Evolutionary conservation across 2,797 vertebrate species (phyloP).

Genomic region (Mionectes olivaceus): DNA sequence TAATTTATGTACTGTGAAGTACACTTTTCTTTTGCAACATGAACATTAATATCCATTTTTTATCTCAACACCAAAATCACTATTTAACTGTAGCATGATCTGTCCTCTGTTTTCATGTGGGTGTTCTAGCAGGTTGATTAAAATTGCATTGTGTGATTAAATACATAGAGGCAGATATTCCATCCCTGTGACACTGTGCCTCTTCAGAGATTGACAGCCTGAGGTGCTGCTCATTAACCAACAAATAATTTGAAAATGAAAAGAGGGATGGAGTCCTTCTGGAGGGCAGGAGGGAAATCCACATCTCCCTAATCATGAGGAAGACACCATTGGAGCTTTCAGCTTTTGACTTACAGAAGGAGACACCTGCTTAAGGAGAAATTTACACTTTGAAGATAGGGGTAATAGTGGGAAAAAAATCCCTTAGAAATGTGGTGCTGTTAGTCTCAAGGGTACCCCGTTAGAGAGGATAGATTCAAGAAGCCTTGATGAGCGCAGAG

Average conservation of each 20-base stretch:
- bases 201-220: conserved; percentile 34
- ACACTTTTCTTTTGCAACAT: conserved; percentile 4
- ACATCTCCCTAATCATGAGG: background rate
- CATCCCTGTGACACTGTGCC: background rate
- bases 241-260: conserved; percentile 45
- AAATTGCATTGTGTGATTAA: conserved; percentile 32
- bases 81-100: conserved; percentile 5
- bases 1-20: conserved; percentile 17
- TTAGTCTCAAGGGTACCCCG: background rate
- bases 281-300: background rate
- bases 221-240: conserved; percentile 41
- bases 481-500: background rate
- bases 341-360: background rate
- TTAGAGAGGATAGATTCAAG: background rate
- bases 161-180: background rate
- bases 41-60: conserved; percentile 33
- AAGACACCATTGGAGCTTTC: background rate
- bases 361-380: background rate
- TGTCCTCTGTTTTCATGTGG: background rate
- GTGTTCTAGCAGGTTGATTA: conserved; percentile 18
- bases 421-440: background rate
- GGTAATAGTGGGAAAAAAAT: background rate
- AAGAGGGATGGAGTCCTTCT: background rate
- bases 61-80: conserved; percentile 41
- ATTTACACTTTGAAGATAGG: conserved; percentile 28